Evolutionary conservation across 2,888 invertebrate genomes (phyloP).

Genomic region (Spodoptera picta): DNA sequence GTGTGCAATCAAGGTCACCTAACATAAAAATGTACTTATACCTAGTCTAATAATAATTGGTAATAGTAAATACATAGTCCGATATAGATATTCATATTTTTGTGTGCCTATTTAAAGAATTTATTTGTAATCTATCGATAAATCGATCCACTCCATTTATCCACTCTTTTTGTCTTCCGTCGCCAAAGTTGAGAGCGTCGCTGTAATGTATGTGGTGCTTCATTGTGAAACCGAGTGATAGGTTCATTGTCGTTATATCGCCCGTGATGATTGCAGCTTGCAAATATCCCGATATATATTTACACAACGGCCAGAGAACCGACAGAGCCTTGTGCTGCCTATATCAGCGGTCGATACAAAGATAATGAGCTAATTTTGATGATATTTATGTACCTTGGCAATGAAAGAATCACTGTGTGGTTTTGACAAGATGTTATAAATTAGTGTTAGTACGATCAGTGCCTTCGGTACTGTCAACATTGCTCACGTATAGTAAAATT

Average conservation of each 20-base stretch:
- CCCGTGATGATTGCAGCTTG: slow-evolving; percentile 15
- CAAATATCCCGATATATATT: slow-evolving; percentile 34
- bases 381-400: slow-evolving; percentile 45
- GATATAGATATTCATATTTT: slow-evolving; percentile 42
- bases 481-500: slow-evolving; percentile 73
- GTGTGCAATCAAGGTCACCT: slow-evolving; percentile 40
- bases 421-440: slow-evolving; percentile 47
- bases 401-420: slow-evolving; percentile 49
- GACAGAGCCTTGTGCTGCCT: not conserved
- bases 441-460: slow-evolving; percentile 51
- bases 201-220: slow-evolving; percentile 46
- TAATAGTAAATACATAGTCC: slow-evolving; percentile 28
- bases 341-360: slow-evolving; percentile 23
- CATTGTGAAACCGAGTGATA: slow-evolving; percentile 20
- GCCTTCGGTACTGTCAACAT: slow-evolving; percentile 56
- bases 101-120: slow-evolving; percentile 44
- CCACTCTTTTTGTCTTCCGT: slow-evolving; percentile 55
- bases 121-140: slow-evolving; percentile 37
- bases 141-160: slow-evolving; percentile 30
- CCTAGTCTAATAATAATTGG: slow-evolving; percentile 40
- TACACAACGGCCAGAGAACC: slow-evolving; percentile 34
- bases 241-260: slow-evolving; percentile 35
- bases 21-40: slow-evolving; percentile 44
- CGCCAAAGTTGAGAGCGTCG: slow-evolving; percentile 50
- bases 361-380: slow-evolving; percentile 32